These are phyloP conservation scores for Trochalopteron elliotii DNA, from an alignment of 2,113 vertebrate species.

Conservation along the genomic window DNA sequence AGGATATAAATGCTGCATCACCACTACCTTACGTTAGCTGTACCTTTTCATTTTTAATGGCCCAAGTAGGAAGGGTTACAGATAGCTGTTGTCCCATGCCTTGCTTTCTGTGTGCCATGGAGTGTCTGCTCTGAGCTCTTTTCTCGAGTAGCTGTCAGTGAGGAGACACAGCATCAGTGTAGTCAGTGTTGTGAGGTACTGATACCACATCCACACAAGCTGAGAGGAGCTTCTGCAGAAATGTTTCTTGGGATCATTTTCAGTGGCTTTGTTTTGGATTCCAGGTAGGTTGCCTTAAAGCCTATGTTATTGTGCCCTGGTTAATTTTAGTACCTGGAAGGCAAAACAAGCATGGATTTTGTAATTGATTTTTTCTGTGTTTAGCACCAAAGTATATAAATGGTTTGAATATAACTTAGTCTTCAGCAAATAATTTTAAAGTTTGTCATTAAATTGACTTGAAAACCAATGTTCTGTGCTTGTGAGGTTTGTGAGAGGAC, in stretches of 20 bases:
- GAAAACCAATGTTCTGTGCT: not conserved
- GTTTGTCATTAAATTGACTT: not conserved
- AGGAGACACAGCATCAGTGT: not conserved
- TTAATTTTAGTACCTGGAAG: not conserved
- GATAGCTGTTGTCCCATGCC: not conserved
- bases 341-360: not conserved
- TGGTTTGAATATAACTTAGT: not conserved
- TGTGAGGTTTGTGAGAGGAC: not conserved
- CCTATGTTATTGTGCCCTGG: not conserved
- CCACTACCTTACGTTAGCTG: not conserved
- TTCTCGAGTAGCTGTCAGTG: not conserved
- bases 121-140: not conserved
- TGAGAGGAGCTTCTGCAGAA: not conserved
- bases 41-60: not conserved
- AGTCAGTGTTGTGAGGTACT: not conserved
- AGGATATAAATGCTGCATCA: not conserved
- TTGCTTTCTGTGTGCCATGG: not conserved
- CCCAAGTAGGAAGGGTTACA: not conserved
- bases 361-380: not conserved
- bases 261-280: not conserved
- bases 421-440: not conserved
- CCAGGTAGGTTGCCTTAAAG: not conserved
- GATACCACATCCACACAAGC: not conserved
- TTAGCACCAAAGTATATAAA: not conserved
- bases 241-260: not conserved